A percentile compares a stretch with the other conserved stretches of the same genome.
Conservation (phyloP, 2,113 vertebrate genomes). For the Hystrix brachyura region DNA sequence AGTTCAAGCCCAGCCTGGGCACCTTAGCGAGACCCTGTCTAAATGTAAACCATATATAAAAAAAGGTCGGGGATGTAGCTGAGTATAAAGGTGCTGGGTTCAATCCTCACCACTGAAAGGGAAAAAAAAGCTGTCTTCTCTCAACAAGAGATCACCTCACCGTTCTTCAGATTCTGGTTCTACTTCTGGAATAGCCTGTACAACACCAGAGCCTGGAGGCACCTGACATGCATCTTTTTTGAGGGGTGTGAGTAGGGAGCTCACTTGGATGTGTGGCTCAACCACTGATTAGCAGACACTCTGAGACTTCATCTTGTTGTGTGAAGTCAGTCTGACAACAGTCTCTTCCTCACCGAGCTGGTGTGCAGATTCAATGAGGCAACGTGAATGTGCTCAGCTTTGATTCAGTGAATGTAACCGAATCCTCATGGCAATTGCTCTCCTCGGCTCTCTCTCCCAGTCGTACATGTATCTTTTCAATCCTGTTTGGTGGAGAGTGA, state of each 20-base stretch:
- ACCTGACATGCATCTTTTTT: neutral
- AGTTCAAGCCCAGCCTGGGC: neutral
- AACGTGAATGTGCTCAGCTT: neutral
- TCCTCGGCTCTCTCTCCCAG: neutral
- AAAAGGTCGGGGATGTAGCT: neutral
- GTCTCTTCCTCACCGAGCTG: neutral
- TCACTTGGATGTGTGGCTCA: neutral
- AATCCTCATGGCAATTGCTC: neutral
- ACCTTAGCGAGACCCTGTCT: too few species aligned
- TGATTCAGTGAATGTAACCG: neutral
- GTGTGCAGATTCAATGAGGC: neutral
- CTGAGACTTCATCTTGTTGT: neutral
- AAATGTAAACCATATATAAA: neutral
- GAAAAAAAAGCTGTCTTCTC: neutral
- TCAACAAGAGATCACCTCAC: neutral
- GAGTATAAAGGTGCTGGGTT: neutral
- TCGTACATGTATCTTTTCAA: neutral
- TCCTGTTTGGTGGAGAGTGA: neutral
- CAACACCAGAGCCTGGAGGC: neutral
- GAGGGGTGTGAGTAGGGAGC: rapidly evolving
- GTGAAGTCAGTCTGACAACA: neutral
- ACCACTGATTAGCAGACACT: neutral
- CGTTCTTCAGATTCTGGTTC: neutral
- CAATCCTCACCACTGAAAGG: neutral
- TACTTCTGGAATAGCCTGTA: neutral